These are phyloP conservation scores for Micrasema longulum DNA, from an alignment of 1,140 invertebrate species.

Conservation along the genomic window DNA sequence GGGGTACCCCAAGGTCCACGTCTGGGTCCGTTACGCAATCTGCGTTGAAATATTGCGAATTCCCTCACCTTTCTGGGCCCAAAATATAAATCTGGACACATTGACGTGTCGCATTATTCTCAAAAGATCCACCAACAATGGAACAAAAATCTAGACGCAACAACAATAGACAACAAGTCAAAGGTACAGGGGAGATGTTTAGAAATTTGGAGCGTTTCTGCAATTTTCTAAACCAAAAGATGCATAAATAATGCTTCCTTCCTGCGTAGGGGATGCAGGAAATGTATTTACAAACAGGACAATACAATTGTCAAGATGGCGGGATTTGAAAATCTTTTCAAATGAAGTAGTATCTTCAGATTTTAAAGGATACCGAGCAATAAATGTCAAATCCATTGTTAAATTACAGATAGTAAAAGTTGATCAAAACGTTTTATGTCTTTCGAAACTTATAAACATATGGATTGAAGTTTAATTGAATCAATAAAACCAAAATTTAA, in stretches of 20 bases:
- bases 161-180: conserved; percentile 6
- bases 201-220: conserved; percentile 12
- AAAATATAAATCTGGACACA: conserved; percentile 23
- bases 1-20: conserved; percentile 5
- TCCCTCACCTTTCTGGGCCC: not conserved
- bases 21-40: conserved; percentile 6
- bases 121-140: conserved; percentile 8
- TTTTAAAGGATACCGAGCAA: not conserved
- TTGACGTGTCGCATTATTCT: conserved; percentile 30
- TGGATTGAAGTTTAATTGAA: no score
- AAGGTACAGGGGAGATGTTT: conserved; percentile 3
- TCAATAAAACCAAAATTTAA: no score
- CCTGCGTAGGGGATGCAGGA: conserved; percentile 1
- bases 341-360: conserved; percentile 6
- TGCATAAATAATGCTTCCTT: conserved; percentile 15
- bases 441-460: no score
- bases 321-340: not conserved
- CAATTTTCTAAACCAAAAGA: not conserved
- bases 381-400: not conserved
- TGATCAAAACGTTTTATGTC: no score
- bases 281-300: not conserved
- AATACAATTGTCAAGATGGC: not conserved
- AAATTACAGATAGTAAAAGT: no score
- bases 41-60: conserved; percentile 10
- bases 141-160: conserved; percentile 10